Conservation (phyloP, 2,113 vertebrate species). For the Elgaria multicarinata region DNA sequence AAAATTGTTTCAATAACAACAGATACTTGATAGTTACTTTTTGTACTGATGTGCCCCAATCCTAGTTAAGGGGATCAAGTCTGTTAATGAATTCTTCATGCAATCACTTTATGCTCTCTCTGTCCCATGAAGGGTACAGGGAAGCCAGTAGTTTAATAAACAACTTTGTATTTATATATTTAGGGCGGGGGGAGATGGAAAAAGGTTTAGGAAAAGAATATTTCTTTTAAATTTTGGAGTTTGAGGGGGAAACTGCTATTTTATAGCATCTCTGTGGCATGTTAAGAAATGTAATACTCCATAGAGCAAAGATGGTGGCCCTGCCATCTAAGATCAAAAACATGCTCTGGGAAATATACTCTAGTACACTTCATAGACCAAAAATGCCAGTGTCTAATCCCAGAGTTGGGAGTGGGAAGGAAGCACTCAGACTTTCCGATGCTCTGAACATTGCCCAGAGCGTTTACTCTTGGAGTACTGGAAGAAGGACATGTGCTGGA, state of each 20-base stretch:
- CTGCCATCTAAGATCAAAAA: background rate
- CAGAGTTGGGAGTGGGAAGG: background rate
- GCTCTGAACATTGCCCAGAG: background rate
- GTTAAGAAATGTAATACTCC: background rate
- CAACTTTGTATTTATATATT: background rate
- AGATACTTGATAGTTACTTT: no score
- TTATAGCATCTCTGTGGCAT: background rate
- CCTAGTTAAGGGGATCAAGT: background rate
- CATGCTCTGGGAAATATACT: background rate
- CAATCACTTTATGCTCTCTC: background rate
- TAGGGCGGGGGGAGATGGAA: background rate
- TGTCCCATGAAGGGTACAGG: background rate
- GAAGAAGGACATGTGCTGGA: no score
- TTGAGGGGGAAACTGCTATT: background rate
- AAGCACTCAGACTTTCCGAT: background rate
- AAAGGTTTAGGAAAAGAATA: background rate
- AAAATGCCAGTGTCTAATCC: background rate
- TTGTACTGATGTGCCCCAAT: no score
- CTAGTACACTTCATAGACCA: background rate
- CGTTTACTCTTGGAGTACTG: background rate
- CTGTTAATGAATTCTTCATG: background rate
- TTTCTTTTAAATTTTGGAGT: no score
- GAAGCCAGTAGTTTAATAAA: background rate
- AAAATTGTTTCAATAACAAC: no score
- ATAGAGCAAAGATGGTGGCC: background rate